phyloP scores from a whole-genome alignment of 2,113 vertebrate genomes.

The Lipophrys pholis region DNA sequence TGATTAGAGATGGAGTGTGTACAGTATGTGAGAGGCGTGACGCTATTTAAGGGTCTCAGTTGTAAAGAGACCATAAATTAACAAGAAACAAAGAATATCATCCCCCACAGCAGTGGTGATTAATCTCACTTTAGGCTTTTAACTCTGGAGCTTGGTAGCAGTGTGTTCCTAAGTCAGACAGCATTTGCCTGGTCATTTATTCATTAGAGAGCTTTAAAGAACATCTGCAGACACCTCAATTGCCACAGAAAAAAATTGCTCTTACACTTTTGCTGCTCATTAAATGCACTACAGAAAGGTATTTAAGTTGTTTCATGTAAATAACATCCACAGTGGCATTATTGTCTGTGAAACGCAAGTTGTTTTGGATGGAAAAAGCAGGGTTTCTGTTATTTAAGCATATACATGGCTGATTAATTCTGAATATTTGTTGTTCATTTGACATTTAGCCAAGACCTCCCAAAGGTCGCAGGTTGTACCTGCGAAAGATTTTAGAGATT shows the following conservation, averaged over 20 bases:
- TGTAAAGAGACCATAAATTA: constrained; percentile 70
- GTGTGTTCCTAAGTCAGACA: constrained; percentile 67
- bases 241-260: constrained; percentile 47
- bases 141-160: constrained; percentile 50
- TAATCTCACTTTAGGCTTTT: constrained; percentile 77
- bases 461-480: too few relatives aligned
- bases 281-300: constrained; percentile 28
- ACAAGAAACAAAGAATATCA: constrained; percentile 73
- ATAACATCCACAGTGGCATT: constrained; percentile 5
- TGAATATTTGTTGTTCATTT: too few relatives aligned
- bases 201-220: constrained; percentile 63
- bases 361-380: constrained; percentile 24
- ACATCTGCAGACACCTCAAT: constrained; percentile 49
- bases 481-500: too few relatives aligned
- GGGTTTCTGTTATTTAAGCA: neutral
- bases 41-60: constrained; percentile 35
- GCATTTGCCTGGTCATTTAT: constrained; percentile 75
- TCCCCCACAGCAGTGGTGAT: constrained; percentile 62
- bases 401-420: constrained; percentile 3
- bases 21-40: constrained; percentile 38
- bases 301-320: constrained; percentile 12
- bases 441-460: too few relatives aligned
- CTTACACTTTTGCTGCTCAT: constrained; percentile 61
- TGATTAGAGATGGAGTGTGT: constrained; percentile 35
- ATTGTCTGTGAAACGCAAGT: constrained; percentile 26